These are phyloP conservation scores for Cabera pusaria DNA, from an alignment of 2,888 invertebrate species.

Conservation along the genomic window DNA sequence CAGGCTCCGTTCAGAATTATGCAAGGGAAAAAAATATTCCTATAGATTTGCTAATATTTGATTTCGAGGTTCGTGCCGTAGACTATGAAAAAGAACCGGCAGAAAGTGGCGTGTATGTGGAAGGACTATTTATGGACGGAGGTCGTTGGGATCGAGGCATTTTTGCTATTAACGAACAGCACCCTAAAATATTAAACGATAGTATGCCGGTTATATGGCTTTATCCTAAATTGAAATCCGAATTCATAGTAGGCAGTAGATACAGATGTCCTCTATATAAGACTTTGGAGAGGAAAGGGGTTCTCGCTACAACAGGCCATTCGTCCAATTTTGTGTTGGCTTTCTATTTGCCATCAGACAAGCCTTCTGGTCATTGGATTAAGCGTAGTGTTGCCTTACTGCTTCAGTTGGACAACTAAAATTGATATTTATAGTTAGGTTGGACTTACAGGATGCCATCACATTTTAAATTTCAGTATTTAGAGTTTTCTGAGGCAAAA, in stretches of 20 bases:
- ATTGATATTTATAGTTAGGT: no score
- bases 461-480: no score
- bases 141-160: constrained; percentile 90
- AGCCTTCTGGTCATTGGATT: constrained; percentile 89
- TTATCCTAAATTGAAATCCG: constrained; percentile 81
- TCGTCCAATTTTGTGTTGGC: constrained; percentile 93
- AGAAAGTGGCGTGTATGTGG: constrained; percentile 86
- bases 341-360: constrained; percentile 87
- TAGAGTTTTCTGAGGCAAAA: no score
- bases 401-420: constrained; percentile 88
- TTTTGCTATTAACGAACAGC: constrained; percentile 87
- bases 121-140: constrained; percentile 92
- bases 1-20: constrained; percentile 95
- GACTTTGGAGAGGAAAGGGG: constrained; percentile 90
- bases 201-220: constrained; percentile 91
- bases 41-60: constrained; percentile 91
- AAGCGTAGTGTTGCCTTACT: constrained; percentile 91
- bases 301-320: constrained; percentile 92
- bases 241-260: constrained; percentile 78
- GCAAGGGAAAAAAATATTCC: constrained; percentile 94
- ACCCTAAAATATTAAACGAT: constrained; percentile 91
- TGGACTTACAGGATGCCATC: no score
- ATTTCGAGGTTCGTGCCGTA: constrained; percentile 85
- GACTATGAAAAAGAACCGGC: constrained; percentile 66
- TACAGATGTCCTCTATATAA: constrained; percentile 92